Evolutionary conservation across 1,140 invertebrate species (phyloP).

Genomic region (silkworm (Bombyx mori)): ASM3026992v2 NC_085112.1:5886001-5886500

Average conservation of each 20-base stretch:
- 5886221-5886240: conserved; percentile 67
- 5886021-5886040: background rate
- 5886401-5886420: background rate
- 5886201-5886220: conserved; percentile 68
- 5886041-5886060: background rate
- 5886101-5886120: too few relatives aligned
- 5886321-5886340: conserved; percentile 52
- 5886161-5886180: conserved; percentile 64
- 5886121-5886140: conserved; percentile 29
- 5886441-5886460: too few relatives aligned
- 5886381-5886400: conserved; percentile 26
- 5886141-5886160: conserved; percentile 28
- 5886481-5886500: too few relatives aligned
- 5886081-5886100: too few relatives aligned
- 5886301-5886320: conserved; percentile 65
- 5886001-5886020: conserved; percentile 20
- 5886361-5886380: conserved; percentile 62
- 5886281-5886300: conserved; percentile 63
- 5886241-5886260: conserved; percentile 68
- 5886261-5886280: conserved; percentile 67
- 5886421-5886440: too few relatives aligned
- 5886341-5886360: conserved; percentile 40
- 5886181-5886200: conserved; percentile 60
- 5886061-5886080: background rate
- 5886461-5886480: too few relatives aligned